Conservation (phyloP, 2,797 vertebrate species). For the Perdix hodgsoniae region DNA sequence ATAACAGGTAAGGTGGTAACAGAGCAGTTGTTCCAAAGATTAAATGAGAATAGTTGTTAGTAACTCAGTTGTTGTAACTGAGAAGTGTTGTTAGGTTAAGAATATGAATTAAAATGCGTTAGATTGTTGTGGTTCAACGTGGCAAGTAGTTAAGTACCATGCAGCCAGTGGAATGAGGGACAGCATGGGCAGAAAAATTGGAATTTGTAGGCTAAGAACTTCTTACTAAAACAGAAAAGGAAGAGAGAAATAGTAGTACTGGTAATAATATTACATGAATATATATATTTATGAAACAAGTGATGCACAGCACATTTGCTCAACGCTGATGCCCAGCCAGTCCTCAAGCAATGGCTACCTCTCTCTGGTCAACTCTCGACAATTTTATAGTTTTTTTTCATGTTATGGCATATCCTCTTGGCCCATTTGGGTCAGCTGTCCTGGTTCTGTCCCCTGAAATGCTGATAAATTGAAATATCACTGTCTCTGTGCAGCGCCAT, state of each 20-base stretch:
- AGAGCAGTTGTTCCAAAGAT: slow-evolving; percentile 6
- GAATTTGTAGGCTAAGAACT: not conserved
- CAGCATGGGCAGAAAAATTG: no score
- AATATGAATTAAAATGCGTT: not conserved
- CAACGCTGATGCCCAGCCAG: not conserved
- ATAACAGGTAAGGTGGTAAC: not conserved
- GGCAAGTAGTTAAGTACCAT: not conserved
- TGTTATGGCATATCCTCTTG: not conserved
- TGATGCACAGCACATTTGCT: not conserved
- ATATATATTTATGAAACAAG: not conserved
- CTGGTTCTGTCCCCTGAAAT: not conserved
- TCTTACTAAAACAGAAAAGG: not conserved
- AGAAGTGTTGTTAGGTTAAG: slow-evolving; percentile 3
- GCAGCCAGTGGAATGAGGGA: no score
- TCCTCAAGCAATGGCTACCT: not conserved
- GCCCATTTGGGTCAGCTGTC: not conserved
- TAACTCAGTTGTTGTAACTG: no score
- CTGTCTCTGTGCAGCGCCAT: not conserved
- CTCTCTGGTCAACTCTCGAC: not conserved
- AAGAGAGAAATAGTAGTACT: not conserved
- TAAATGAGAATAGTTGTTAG: slow-evolving; percentile 24
- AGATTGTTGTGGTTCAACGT: not conserved
- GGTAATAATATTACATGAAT: not conserved
- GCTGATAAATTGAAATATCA: not conserved
- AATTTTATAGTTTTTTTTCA: not conserved